These are phyloP conservation scores for Battus philenor DNA, from an alignment of 1,140 invertebrate genomes.

Conservation along the genomic window DNA sequence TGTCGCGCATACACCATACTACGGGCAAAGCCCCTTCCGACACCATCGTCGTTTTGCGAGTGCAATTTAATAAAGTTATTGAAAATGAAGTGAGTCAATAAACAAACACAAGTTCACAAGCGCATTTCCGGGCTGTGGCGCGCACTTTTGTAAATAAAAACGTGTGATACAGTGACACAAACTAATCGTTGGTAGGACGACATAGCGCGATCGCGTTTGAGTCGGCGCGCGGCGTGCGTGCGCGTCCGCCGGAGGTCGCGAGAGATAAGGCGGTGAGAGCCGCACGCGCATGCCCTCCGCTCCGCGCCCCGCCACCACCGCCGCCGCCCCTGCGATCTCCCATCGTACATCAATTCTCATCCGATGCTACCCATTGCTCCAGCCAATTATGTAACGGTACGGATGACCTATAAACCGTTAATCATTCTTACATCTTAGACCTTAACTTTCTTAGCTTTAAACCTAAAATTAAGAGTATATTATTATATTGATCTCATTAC, in stretches of 20 bases:
- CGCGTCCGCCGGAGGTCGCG: constrained; percentile 73
- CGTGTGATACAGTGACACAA: constrained; percentile 45
- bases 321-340: constrained; percentile 52
- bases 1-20: constrained; percentile 80
- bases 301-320: constrained; percentile 56
- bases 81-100: constrained; percentile 26
- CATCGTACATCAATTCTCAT: constrained; percentile 61
- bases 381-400: constrained; percentile 67
- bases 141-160: constrained; percentile 49
- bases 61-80: constrained; percentile 22
- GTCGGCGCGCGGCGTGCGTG: constrained; percentile 50
- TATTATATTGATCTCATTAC: no score
- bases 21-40: constrained; percentile 77
- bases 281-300: constrained; percentile 58
- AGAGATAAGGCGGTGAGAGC: constrained; percentile 73
- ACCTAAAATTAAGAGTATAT: no score
- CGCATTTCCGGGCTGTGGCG: constrained; percentile 47
- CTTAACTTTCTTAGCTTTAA: no score
- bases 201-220: constrained; percentile 51
- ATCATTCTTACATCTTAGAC: no score
- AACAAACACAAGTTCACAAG: constrained; percentile 38
- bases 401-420: constrained; percentile 47
- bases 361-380: constrained; percentile 43
- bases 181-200: constrained; percentile 47
- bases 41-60: constrained; percentile 69